These are phyloP conservation scores for Aphelinus atriplicis DNA, from an alignment of 1,140 invertebrate species.

Conservation along the genomic window DNA sequence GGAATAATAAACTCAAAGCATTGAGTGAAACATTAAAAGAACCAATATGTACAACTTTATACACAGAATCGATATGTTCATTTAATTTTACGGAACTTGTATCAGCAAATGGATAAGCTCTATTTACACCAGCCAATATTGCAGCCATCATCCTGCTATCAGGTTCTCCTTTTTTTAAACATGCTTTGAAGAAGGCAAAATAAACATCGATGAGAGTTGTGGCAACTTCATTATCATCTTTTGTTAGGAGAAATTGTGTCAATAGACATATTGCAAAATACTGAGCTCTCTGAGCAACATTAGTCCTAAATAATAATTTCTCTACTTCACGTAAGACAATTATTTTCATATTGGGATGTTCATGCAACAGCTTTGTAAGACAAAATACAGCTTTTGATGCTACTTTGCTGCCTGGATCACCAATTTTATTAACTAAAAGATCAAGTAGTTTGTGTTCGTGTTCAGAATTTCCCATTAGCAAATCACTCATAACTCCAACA, in stretches of 20 bases:
- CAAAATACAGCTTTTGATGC: constrained; percentile 88
- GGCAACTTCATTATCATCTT: constrained; percentile 81
- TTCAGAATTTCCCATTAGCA: constrained; percentile 86
- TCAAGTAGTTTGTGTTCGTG: constrained; percentile 87
- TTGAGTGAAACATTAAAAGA: constrained; percentile 87
- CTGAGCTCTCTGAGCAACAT: constrained; percentile 85
- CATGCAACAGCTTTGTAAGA: constrained; percentile 83
- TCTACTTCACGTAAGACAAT: constrained; percentile 90
- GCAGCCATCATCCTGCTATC: constrained; percentile 92
- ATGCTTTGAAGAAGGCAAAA: constrained; percentile 95
- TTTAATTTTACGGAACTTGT: constrained; percentile 68
- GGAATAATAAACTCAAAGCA: constrained; percentile 86
- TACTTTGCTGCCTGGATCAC: constrained; percentile 89
- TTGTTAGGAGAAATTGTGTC: constrained; percentile 79
- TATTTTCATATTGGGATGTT: constrained; percentile 92
- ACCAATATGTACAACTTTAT: constrained; percentile 87
- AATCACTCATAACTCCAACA: constrained; percentile 79
- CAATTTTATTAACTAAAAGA: constrained; percentile 93
- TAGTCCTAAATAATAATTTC: constrained; percentile 86
- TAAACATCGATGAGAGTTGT: constrained; percentile 89
- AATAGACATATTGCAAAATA: constrained; percentile 95
- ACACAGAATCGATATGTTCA: constrained; percentile 85
- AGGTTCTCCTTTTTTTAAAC: constrained; percentile 89
- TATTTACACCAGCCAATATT: constrained; percentile 87
- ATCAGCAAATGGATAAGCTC: constrained; percentile 84